These are phyloP conservation scores for Nasonovia ribisnigri DNA, from an alignment of 2,888 invertebrate species.

Conservation along the genomic window DNA sequence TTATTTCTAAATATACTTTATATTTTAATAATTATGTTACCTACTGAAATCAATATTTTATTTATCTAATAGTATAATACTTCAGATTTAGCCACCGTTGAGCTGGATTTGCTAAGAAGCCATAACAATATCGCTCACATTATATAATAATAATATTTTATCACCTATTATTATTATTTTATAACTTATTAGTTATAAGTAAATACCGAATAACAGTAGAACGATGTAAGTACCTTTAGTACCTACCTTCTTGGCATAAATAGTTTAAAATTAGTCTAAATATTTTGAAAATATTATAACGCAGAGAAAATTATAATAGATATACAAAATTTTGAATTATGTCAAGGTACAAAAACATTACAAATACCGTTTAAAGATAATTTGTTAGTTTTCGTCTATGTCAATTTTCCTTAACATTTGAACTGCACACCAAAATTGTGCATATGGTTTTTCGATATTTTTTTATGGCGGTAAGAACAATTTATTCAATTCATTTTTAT, in stretches of 20 bases:
- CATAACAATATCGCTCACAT: too few species aligned
- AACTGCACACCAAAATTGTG: not conserved
- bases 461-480: not conserved
- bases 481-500: not conserved
- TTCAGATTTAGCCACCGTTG: too few species aligned
- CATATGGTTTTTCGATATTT: not conserved
- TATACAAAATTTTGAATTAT: not conserved
- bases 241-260: not conserved
- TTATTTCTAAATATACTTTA: too few species aligned
- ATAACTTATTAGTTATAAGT: too few species aligned
- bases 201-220: too few species aligned
- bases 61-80: too few species aligned
- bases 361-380: not conserved
- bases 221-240: too few species aligned
- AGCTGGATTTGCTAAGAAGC: too few species aligned
- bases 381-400: not conserved
- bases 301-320: not conserved
- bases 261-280: not conserved
- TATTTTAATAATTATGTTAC: too few species aligned
- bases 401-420: not conserved
- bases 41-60: too few species aligned
- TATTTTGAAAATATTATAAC: not conserved
- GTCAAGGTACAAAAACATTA: not conserved
- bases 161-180: too few species aligned
- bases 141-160: too few species aligned